Conservation (phyloP, 1,140 invertebrate species). For the Drosophila tropicalis region DNA sequence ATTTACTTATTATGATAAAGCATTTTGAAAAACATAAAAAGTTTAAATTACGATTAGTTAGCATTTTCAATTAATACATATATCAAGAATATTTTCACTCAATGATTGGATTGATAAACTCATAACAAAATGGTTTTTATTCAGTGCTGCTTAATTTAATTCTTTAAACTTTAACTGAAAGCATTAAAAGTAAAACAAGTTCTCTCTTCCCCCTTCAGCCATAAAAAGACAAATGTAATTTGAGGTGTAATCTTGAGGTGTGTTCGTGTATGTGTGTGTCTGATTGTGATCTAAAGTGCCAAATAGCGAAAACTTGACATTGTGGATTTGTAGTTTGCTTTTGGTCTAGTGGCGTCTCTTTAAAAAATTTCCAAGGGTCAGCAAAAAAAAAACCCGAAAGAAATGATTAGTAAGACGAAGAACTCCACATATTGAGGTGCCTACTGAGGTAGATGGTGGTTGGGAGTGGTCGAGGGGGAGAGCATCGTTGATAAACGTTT, state of each 20-base stretch:
- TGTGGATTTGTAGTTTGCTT: slow-evolving; percentile 4
- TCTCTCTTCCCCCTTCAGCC: neutral
- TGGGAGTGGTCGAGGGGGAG: too few species aligned
- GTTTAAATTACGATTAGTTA: too few species aligned
- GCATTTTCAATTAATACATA: too few species aligned
- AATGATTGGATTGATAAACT: neutral
- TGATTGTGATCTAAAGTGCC: slow-evolving; percentile 51
- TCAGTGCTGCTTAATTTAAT: neutral
- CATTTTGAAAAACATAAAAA: too few species aligned
- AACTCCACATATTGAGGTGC: slow-evolving; percentile 14
- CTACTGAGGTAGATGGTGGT: too few species aligned
- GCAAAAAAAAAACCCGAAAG: slow-evolving; percentile 8
- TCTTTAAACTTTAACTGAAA: neutral
- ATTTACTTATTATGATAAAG: too few species aligned
- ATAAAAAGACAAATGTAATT: slow-evolving; percentile 9
- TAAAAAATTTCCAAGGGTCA: slow-evolving; percentile 2
- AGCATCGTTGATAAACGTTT: slow-evolving; percentile 34
- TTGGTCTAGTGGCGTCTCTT: slow-evolving; percentile 6
- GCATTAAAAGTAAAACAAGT: neutral
- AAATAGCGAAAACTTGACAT: slow-evolving; percentile 13
- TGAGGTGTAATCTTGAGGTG: slow-evolving; percentile 9
- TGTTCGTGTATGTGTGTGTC: neutral
- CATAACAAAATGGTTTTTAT: neutral
- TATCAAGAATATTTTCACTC: neutral
- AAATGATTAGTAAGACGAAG: slow-evolving; percentile 61